Evolutionary conservation across 2,888 invertebrate genomes (phyloP), one percentile per base, ranked within the genome.

Genomic region (Acronicta alni): DNA sequence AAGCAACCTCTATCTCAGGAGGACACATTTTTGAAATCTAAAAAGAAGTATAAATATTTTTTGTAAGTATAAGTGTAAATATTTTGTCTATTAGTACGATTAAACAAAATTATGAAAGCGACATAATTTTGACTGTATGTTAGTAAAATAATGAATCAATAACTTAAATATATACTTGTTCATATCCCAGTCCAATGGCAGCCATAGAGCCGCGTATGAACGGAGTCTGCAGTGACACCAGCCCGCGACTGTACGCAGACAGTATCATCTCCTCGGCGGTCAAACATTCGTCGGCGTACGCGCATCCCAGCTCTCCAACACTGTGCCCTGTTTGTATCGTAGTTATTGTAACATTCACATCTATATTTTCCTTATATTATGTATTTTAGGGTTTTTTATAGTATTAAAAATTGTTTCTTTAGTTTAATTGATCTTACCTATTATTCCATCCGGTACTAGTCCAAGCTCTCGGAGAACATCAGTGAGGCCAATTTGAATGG

Each of bases 261-360:
- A 97, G 86, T 46, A 98, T 96, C 93, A 97, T 97, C 89, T 98
- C 97, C 80, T 98, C 97, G 0, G 96, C 96, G 0, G 98, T 97
- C 61, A 99, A 95, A 66, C 97, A 97, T 1, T 97, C 98, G 87
- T 99, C 99, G 3, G 98, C 98, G 87, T 99, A 99, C 0, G 97
- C 98, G 86, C 99, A 99, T 1, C 97, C 98, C 23, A 99, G 92
- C 88, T 99, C 99, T 44, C 99, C 99, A 0, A 98, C 97, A 15
- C 99, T 99, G 87, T 99, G 98, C 1, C 99, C 98, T 92, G 54
- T 49, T 51, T 8, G 14, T 26, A 16, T 17, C 2, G 5, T 7
- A 38, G 6, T 35, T 44, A 15, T 46, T 17, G 0, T 12, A 14
- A 10, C 10, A 15, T 23, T 26, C 18, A 26, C 15, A 10, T 5